phyloP scores from a whole-genome alignment of 2,113 vertebrate genomes.

The Rhombomys opimus region DNA sequence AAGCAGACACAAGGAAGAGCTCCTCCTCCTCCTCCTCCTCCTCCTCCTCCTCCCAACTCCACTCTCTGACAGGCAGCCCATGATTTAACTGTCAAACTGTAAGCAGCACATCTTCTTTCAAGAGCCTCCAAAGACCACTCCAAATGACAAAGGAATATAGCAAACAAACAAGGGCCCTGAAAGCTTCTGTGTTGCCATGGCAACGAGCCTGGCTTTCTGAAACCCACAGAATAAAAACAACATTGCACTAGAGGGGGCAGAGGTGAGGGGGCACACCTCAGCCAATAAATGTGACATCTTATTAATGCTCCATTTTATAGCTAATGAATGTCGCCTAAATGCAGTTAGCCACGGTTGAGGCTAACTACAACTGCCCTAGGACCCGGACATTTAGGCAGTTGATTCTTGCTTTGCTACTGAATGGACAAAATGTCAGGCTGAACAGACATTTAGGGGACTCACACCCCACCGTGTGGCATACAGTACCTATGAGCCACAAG shows the following conservation, averaged over 20 bases:
- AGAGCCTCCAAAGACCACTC: slow-evolving; percentile 83
- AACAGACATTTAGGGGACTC: neutral
- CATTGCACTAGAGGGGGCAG: slow-evolving; percentile 65
- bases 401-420: neutral
- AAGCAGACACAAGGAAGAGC: neutral
- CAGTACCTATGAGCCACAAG: neutral
- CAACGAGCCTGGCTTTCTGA: slow-evolving; percentile 83
- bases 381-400: neutral
- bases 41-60: neutral
- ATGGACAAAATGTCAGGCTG: neutral
- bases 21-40: neutral
- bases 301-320: slow-evolving; percentile 31
- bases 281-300: slow-evolving; percentile 80
- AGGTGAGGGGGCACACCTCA: neutral
- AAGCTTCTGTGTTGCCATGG: slow-evolving; percentile 82
- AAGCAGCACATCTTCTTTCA: slow-evolving; percentile 74
- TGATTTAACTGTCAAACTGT: slow-evolving; percentile 74
- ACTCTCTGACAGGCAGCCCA: slow-evolving; percentile 34
- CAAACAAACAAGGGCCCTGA: slow-evolving; percentile 82
- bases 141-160: slow-evolving; percentile 83
- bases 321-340: slow-evolving; percentile 32
- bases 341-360: neutral
- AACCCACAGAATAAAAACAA: slow-evolving; percentile 76
- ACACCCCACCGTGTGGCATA: neutral
- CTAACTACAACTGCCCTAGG: neutral